phyloP scores from a whole-genome alignment of 2,888 invertebrate species.

The Cataglyphis rosenhaueri region DNA sequence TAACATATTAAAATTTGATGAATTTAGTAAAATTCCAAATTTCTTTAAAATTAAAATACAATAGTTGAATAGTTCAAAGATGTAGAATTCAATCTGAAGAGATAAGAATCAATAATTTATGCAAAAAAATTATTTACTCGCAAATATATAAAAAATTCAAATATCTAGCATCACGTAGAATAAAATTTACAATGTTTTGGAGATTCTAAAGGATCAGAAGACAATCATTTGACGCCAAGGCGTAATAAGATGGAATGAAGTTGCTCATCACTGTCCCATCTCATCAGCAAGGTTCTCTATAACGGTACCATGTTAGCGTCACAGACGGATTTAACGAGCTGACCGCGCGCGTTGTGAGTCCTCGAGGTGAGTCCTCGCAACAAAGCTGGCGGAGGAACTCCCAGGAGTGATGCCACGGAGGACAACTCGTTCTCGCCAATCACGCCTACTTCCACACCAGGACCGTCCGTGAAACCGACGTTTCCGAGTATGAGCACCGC shows the following conservation, averaged over 20 bases:
- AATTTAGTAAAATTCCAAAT: neutral
- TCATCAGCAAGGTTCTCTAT: constrained; percentile 30
- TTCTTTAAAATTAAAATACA: neutral
- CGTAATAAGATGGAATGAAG: neutral
- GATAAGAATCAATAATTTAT: neutral
- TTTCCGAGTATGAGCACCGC: constrained; percentile 97
- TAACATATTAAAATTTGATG: neutral
- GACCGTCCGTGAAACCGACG: constrained; percentile 94
- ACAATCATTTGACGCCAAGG: neutral
- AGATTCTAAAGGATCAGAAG: neutral
- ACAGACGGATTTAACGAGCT: constrained; percentile 92
- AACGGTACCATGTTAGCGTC: constrained; percentile 90
- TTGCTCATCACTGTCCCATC: constrained; percentile 26
- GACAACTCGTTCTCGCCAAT: constrained; percentile 94
- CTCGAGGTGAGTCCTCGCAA: constrained; percentile 94
- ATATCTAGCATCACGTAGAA: neutral
- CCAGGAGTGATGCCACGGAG: constrained; percentile 94
- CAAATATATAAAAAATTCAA: no score
- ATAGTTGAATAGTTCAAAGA: neutral
- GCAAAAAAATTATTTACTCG: neutral
- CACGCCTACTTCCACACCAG: constrained; percentile 91
- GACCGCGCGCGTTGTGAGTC: constrained; percentile 92
- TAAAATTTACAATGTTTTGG: neutral
- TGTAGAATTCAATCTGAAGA: neutral
- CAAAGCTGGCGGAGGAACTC: constrained; percentile 91